Conservation (phyloP, 1,140 invertebrate species). For the Ctenoplectra terminalis region DNA sequence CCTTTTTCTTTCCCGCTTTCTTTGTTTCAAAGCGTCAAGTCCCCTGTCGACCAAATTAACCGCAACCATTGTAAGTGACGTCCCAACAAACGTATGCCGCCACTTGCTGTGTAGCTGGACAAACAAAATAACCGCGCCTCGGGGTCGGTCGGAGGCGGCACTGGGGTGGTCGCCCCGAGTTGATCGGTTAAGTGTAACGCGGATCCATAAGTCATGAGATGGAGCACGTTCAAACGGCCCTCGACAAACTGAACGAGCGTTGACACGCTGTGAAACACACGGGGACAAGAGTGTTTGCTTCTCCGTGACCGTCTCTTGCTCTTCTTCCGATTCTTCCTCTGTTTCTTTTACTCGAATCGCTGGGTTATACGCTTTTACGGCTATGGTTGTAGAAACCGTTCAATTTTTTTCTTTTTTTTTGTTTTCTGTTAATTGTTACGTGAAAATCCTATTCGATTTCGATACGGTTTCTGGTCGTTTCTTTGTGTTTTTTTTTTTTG, state of each 20-base stretch:
- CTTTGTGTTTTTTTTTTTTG: background rate
- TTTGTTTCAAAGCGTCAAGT: too few relatives aligned
- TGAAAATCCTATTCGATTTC: background rate
- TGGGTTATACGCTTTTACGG: background rate
- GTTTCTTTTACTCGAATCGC: background rate
- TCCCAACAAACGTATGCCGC: too few relatives aligned
- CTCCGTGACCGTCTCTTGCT: background rate
- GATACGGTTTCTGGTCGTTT: too few relatives aligned
- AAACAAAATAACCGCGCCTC: constrained; percentile 1
- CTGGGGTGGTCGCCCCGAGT: constrained; percentile 1
- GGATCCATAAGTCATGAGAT: constrained; percentile 77
- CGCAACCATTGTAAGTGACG: background rate
- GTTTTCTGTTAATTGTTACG: background rate
- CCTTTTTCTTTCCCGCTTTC: too few relatives aligned
- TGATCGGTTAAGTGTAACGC: constrained; percentile 71
- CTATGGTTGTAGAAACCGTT: background rate
- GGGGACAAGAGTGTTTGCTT: constrained; percentile 71
- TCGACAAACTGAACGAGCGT: constrained; percentile 51
- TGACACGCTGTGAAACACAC: constrained; percentile 54
- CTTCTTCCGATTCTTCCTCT: background rate
- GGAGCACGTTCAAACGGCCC: constrained; percentile 64
- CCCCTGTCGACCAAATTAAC: background rate
- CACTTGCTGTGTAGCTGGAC: background rate
- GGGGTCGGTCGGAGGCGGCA: background rate
- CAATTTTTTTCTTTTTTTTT: background rate